Base-by-base conservation (phyloP, 1,140 invertebrate genomes). In the Telenomus remus region DNA sequence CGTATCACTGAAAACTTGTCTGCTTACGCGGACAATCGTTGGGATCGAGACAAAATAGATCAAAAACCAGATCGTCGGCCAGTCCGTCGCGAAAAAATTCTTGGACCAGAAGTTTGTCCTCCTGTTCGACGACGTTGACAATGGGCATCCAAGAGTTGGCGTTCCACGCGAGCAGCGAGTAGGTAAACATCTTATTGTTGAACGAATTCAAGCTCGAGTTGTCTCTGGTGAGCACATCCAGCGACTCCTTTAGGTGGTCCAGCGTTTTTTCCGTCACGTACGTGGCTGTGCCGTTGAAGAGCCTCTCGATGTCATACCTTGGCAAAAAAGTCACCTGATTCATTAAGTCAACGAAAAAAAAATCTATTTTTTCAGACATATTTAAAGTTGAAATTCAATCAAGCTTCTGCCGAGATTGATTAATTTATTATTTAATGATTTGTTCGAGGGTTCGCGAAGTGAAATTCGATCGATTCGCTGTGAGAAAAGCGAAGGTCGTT, bases 111-210 rank as follows among this genome's bases (percentile, higher is more conserved):
- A 85, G 63, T 49, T 79, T 65, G 54, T 82, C 79, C 10, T 65
- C 51, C 19, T 70, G 51, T 47, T 88, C 84, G 15, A 80, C 66
- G 0, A 85, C 77, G 34, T 80, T 79, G 34, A 87, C 79, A n/a
- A 88, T 78, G 0, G 87, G 85, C 46, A 76, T 76, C 87, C 87
- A 88, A 8, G 47, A 48, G 16, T 76, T 63, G 9, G 16, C 27
- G 0, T 72, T 70, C 78, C 83, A 86, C 6, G 79, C 76, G 43
- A 87, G 44, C 14, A 88, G 56, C 27, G 79, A 79, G 44, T 87
- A 88, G 1, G 84, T 84, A 69, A 85, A 88, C 75, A 87, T 86
- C 50, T 87, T 87, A 48, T 87, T 88, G 55, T 86, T 86, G 27
- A 80, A 82, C 1, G 66, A 74, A 73, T 86, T 85, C 53, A 86